Base-by-base conservation (phyloP, 2,113 vertebrate genomes). In the Xenopus borealis region DNA sequence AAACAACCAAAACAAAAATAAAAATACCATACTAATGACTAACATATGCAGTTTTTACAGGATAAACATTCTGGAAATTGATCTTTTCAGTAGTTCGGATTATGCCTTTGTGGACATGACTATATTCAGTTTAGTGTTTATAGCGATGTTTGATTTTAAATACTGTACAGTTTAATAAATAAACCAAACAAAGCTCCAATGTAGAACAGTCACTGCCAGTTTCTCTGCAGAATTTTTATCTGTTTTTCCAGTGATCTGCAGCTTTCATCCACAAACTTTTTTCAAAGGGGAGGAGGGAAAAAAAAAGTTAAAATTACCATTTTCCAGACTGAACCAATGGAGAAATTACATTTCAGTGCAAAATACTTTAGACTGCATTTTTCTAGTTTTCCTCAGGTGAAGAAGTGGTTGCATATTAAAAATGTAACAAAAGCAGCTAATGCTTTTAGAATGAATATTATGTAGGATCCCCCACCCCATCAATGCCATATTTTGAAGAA, bases 161-260 rank as follows among this genome's bases (percentile, higher is more conserved):
- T 99, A 99, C 96, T 99, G 95, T 98, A 99, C 95, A 98, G 90
- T 92, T 94, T 92, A 97, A 98, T 98, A 98, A 98, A 98, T 98
- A 97, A 97, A 94, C 92, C 94, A 94, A 96, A 98, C 93, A 93
- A 93, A 93, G 92, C 89, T 89, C 94, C 91, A 91, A 88, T 91
- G 86, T 91, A 90, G 90, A 97, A 97, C 93, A 94, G 94, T 96
- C 93, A 83, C 92, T 91, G 90, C 91, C 92, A 95, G 90, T 90
- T 90, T 93, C 90, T 83, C 93, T 92, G 92, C 90, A 92, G 89
- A 92, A 90, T 91, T 83, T 86, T 88, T 89, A 84, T 86, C 85
- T 88, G 88, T 86, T 88, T 40, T 91, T 94, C 89, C 88, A 90
- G 88, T 86, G 89, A 83, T 87, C 88, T 91, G 88, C 88, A 91